A percentile compares a stretch with the other conserved stretches of the same genome.
phyloP scores from a whole-genome alignment of 2,113 vertebrate species.

The Petaurus breviceps region DNA sequence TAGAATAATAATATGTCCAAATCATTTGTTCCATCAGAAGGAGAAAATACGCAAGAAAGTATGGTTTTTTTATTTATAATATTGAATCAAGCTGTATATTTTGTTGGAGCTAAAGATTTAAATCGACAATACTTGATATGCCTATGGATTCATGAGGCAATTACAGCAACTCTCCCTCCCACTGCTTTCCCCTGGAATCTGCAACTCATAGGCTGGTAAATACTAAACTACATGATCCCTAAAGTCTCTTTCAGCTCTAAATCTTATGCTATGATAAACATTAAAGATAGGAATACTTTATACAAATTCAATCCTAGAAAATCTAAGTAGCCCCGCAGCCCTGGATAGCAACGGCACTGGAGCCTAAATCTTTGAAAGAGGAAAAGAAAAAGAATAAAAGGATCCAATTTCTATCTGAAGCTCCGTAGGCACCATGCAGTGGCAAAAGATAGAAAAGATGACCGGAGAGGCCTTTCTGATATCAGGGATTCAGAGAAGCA shows the following conservation, averaged over 20 bases:
- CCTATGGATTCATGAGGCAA: background rate
- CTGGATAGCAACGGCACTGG: background rate
- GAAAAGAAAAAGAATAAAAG: slow-evolving; percentile 12
- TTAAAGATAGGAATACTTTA: background rate
- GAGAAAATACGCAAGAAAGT: background rate
- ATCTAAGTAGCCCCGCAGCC: background rate
- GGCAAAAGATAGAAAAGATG: background rate
- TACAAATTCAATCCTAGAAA: background rate
- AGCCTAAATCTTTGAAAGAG: background rate
- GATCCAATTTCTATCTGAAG: background rate
- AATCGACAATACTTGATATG: background rate
- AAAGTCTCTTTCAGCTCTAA: background rate
- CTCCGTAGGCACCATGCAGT: background rate
- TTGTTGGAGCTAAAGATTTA: background rate
- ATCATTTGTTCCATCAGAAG: background rate
- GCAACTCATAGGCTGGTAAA: background rate
- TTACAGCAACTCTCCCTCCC: background rate
- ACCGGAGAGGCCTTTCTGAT: background rate
- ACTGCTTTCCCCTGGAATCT: background rate
- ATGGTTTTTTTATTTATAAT: background rate
- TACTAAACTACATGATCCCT: background rate
- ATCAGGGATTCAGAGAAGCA: background rate
- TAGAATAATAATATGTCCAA: background rate
- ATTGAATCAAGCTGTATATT: background rate
- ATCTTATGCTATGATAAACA: background rate